A percentile compares a stretch with the other conserved stretches of the same genome.
Evolutionary conservation across 2,888 invertebrate species (phyloP).

Genomic region (Apamea anceps): DNA sequence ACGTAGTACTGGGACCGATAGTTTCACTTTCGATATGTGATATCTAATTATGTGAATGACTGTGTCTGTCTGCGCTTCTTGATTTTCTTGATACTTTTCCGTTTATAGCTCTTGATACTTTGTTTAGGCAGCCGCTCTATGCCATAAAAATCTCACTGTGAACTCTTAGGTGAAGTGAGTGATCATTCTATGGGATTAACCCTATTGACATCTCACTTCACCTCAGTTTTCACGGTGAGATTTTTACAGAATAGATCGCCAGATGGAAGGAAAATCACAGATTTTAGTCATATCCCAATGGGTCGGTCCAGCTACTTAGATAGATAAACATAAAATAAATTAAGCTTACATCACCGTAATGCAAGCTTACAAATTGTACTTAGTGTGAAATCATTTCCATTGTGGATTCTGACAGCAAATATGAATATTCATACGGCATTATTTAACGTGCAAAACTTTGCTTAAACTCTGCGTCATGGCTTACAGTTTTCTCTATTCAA

Average conservation of each 20-base stretch:
- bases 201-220: too few species aligned
- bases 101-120: neutral
- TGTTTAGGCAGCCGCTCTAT: neutral
- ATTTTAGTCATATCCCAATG: neutral
- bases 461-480: neutral
- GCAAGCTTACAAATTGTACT: too few species aligned
- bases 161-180: neutral
- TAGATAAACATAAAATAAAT: neutral
- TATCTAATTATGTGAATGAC: neutral
- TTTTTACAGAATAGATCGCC: neutral
- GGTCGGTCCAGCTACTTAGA: too few species aligned
- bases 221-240: neutral
- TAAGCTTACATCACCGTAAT: too few species aligned
- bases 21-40: slow-evolving; percentile 57
- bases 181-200: neutral
- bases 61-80: neutral
- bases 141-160: neutral
- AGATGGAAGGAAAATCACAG: neutral
- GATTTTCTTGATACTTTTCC: slow-evolving; percentile 24
- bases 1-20: slow-evolving; percentile 8
- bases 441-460: too few species aligned
- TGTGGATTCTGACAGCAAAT: too few species aligned
- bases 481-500: neutral
- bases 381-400: too few species aligned
- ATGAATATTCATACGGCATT: neutral